Evolutionary conservation across 1,140 invertebrate genomes (phyloP).

Genomic region (Zaprionus capensis): DNA sequence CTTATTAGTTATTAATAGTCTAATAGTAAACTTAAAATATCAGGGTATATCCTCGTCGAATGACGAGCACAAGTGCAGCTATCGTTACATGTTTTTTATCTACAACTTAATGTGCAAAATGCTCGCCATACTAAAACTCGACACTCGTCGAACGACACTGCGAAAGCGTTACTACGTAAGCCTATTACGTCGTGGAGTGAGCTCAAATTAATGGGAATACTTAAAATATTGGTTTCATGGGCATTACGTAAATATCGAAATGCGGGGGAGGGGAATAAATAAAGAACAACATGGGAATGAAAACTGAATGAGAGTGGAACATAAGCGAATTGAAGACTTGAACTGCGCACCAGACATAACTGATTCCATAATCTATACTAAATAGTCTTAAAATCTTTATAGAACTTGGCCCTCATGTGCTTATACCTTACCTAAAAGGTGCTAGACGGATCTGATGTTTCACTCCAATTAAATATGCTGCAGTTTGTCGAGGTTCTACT

Average conservation of each 20-base stretch:
- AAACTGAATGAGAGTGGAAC: not conserved
- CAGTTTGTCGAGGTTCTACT: too few relatives aligned
- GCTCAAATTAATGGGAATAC: constrained; percentile 1
- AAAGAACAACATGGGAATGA: not conserved
- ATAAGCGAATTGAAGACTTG: not conserved
- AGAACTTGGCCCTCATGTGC: too few relatives aligned
- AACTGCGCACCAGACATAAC: not conserved
- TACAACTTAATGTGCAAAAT: not conserved
- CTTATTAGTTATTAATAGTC: too few relatives aligned
- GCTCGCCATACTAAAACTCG: not conserved
- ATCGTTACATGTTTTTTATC: not conserved
- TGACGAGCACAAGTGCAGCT: too few relatives aligned
- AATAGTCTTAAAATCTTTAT: too few relatives aligned
- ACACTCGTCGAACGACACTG: not conserved
- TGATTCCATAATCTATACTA: too few relatives aligned
- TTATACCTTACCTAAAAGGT: too few relatives aligned
- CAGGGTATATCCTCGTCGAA: too few relatives aligned
- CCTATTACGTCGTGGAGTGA: constrained; percentile 1
- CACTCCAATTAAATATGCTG: too few relatives aligned
- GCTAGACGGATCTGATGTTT: too few relatives aligned
- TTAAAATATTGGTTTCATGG: constrained; percentile 1
- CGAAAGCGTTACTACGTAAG: not conserved
- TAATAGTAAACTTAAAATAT: too few relatives aligned
- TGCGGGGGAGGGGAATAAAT: not conserved
- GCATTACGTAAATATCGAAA: not conserved